Evolutionary conservation across 2,113 vertebrate genomes (phyloP).

Genomic region (Catharus minimus): DNA sequence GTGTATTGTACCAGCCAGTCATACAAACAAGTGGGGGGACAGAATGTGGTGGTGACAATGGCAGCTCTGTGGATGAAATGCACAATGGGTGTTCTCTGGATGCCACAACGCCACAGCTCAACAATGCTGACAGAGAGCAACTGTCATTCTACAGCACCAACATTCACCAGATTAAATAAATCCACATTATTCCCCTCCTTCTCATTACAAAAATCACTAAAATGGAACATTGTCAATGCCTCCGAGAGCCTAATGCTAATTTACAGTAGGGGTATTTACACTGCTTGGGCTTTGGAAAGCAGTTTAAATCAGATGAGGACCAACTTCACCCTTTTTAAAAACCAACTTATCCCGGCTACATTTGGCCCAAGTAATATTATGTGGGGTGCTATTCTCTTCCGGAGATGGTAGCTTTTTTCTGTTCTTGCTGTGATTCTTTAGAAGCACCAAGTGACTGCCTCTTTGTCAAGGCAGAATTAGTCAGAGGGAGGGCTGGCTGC

Average conservation of each 20-base stretch:
- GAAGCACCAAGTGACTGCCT: background rate
- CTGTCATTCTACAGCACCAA: conserved; percentile 56
- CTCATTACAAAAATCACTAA: conserved; percentile 26
- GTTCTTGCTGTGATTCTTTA: background rate
- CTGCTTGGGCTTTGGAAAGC: background rate
- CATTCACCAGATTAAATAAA: conserved; percentile 68
- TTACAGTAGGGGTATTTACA: conserved; percentile 40
- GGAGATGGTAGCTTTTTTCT: background rate
- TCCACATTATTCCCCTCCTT: conserved; percentile 55
- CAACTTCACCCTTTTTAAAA: background rate
- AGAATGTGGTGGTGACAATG: conserved; percentile 43
- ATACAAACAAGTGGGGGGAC: conserved; percentile 34
- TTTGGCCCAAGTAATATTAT: background rate
- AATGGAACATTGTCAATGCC: conserved; percentile 46
- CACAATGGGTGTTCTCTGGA: conserved; percentile 55
- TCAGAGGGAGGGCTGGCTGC: background rate
- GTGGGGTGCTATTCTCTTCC: background rate
- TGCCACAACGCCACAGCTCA: conserved; percentile 21
- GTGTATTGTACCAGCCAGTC: conserved; percentile 26
- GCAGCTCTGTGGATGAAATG: conserved; percentile 24
- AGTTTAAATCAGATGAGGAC: background rate
- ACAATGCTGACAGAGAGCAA: conserved; percentile 63
- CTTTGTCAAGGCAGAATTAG: background rate
- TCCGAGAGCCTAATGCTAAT: background rate
- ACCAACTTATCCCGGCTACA: background rate